phyloP scores from a whole-genome alignment of 2,797 vertebrate species.

The Graptemys geographica region DNA sequence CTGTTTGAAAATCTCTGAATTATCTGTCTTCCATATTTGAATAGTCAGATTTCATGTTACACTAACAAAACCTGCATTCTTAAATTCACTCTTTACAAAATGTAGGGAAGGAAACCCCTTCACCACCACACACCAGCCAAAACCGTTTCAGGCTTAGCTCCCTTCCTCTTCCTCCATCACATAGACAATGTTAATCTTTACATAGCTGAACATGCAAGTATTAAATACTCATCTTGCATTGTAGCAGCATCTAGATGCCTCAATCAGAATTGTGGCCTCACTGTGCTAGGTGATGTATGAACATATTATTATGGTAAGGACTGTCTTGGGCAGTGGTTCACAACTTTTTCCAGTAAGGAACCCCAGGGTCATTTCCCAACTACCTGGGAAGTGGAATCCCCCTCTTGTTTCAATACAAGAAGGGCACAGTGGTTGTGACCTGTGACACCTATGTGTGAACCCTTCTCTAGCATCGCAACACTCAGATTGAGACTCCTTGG shows the following conservation, averaged over 20 bases:
- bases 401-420: not conserved
- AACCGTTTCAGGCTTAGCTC: not conserved
- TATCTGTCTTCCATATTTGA: not conserved
- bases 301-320: not conserved
- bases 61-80: not conserved
- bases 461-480: not conserved
- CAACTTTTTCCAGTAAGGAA: not conserved
- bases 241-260: not conserved
- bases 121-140: not conserved
- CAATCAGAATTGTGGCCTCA: too few species aligned
- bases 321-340: not conserved
- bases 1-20: not conserved
- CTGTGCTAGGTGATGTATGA: not conserved
- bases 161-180: not conserved
- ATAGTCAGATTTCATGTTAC: not conserved
- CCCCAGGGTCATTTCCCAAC: not conserved
- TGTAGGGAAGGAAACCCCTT: not conserved
- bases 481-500: not conserved
- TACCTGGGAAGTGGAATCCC: not conserved
- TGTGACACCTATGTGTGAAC: not conserved
- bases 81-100: not conserved
- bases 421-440: not conserved
- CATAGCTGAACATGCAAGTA: not conserved
- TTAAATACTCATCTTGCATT: not conserved
- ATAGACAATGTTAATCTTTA: not conserved